Base-by-base conservation (phyloP, 2,113 vertebrate genomes). In the Rhombomys opimus region DNA sequence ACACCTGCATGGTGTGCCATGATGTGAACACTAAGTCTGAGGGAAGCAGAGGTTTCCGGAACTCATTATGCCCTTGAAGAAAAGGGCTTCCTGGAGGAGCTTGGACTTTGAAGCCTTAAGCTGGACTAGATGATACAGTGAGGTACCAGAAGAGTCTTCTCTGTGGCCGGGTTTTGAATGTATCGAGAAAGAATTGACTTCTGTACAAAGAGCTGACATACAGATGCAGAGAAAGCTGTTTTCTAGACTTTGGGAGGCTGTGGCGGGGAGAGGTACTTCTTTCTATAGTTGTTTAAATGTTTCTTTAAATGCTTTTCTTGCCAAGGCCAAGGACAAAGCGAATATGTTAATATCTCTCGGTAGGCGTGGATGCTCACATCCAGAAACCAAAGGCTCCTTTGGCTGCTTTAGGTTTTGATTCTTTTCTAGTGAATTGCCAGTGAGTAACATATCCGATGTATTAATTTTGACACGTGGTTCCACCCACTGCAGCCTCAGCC, bases 391-490 rank as follows among this genome's bases (percentile, higher is more conserved):
- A 46, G 46, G 17, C 50, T 95, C 30, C 72, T 93, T 78, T 88
- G 70, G 46, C 35, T 65, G n/a, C 67, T 93, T 93, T 72, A 23
- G 65, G 81, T 91, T 95, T 97, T 68, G 12, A 90, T 35, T 94
- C 0, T 95, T 96, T 96, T 89, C 89, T 95, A 75, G 89, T 81
- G 89, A 88, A 78, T 70, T 35, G n/a, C 46, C 77, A 87, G 89
- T 97, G 78, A 95, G 87, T 46, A 89, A 85, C 96, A 54, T 82
- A 61, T 88, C 95, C 65, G 63, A 7, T 95, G 52, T 87, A 95
- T 97, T 96, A 70, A 87, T 95, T 96, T 87, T 97, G 94, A 97
- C 94, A 89, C 81, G 35, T 38, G 95, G 77, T 76, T 93, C 75
- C 91, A 76, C 95, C 94, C 96, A 76, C 93, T 70, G 70, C 61